These are phyloP conservation scores for Albula goreensis DNA, from an alignment of 2,113 vertebrate species.

Conservation along the genomic window DNA sequence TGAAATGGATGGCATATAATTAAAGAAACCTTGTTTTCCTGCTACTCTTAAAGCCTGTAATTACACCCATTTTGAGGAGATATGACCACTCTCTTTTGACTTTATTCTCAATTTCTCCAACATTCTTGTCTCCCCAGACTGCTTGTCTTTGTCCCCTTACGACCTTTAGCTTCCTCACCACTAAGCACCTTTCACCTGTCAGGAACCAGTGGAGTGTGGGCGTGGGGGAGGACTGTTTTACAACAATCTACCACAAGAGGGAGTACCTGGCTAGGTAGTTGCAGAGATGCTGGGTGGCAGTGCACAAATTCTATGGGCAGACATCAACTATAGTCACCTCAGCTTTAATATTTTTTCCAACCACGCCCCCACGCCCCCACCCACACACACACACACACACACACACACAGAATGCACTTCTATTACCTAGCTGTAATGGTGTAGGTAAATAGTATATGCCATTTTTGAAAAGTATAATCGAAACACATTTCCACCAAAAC, in stretches of 20 bases:
- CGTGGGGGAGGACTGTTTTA: background rate
- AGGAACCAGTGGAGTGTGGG: no score
- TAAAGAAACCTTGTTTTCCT: background rate
- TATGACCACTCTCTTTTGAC: background rate
- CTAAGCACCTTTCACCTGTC: no score
- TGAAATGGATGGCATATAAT: background rate
- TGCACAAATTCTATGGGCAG: background rate
- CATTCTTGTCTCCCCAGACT: background rate
- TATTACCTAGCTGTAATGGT: background rate
- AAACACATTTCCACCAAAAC: no score
- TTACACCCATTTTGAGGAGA: background rate
- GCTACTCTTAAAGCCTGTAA: background rate
- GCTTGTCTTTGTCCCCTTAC: background rate
- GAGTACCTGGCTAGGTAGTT: slow-evolving; percentile 19
- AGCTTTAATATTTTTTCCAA: background rate
- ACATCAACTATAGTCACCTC: background rate
- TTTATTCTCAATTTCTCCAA: background rate
- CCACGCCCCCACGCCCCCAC: background rate
- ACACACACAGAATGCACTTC: no score
- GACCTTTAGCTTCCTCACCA: background rate
- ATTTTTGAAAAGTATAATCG: no score
- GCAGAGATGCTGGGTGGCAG: background rate
- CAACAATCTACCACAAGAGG: slow-evolving; percentile 15
- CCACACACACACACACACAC: no score
- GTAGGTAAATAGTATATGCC: background rate